Evolutionary conservation across 2,888 invertebrate species (phyloP), one percentile per base, ranked within the genome.

Genomic region (Agelastica alni): DNA sequence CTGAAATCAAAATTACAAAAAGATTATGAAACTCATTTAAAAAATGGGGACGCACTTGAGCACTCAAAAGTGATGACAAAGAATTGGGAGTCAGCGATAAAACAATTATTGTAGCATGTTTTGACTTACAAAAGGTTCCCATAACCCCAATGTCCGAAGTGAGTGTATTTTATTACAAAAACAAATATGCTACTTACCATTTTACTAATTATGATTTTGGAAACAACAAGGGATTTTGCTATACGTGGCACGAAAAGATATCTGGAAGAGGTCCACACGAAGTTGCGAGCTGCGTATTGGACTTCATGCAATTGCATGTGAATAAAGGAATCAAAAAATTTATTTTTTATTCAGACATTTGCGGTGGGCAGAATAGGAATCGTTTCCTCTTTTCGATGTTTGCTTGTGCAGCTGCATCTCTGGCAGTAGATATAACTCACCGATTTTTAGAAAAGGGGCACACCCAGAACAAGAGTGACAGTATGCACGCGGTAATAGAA

Each of bases 391-490:
- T 56, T 34, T 43, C 43, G 13, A 52, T 58, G 49, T 58, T 52
- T 46, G n/a, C 32, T 45, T 52, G 34, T 39, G 52, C 49, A 28
- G n/a, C 44, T 4, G 22, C 20, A 13, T 31, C 12, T 22, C 17
- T 58, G 26, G 13, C 34, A 3, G 6, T 46, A 6, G 1, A 20
- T 12, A 55, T 58, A 12, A 31, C 31, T 9, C 43, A 56, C 34
- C 28, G 36, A 7, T 59, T 53, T 34, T 17, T 54, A 31, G 58
- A 55, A 31, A 41, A 42, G 26, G 55, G 58, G 2, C 52, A 60
- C 42, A 59, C 59, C 13, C 53, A 60, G 39, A 60, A 56, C 26
- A 54, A 59, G 46, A 46, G 54, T 22, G 57, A 59, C 20, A 51
- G 53, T 36, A 55, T 57, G 52, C 59, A 59, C 20, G 53, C 52